Evolutionary conservation across 2,888 invertebrate genomes (phyloP).

Genomic region (Galerucella calmariensis): DNA sequence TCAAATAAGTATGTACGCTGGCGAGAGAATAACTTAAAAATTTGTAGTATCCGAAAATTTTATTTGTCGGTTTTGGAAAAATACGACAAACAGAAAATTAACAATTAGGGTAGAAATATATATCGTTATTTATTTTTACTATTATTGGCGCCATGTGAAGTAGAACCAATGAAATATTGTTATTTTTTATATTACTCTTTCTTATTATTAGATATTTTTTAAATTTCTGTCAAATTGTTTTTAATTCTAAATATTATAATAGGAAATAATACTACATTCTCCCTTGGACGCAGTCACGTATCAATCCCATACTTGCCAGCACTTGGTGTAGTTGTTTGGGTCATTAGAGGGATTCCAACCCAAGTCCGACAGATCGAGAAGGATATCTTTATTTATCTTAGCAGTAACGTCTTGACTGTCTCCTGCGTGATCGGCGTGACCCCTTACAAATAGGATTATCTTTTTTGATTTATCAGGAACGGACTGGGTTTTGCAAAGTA

Average conservation of each 20-base stretch:
- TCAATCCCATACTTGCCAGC: constrained; percentile 56
- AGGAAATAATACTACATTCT: no score
- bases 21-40: constrained; percentile 1
- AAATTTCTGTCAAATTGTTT: no score
- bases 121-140: no score
- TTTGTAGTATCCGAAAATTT: neutral
- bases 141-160: no score
- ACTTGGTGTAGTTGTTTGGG: constrained; percentile 62
- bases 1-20: constrained; percentile 15
- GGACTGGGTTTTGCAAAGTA: neutral
- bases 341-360: constrained; percentile 59
- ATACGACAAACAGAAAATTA: neutral
- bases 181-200: no score
- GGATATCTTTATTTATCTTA: constrained; percentile 66
- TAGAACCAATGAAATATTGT: no score
- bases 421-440: constrained; percentile 62
- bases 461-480: constrained; percentile 33
- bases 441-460: constrained; percentile 51
- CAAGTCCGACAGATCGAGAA: constrained; percentile 47
- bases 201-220: no score
- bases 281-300: constrained; percentile 53
- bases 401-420: constrained; percentile 59
- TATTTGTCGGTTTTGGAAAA: neutral
- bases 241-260: no score
- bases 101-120: no score